phyloP scores from a whole-genome alignment of 2,888 invertebrate genomes.

The Eupithecia dodoneata region DNA sequence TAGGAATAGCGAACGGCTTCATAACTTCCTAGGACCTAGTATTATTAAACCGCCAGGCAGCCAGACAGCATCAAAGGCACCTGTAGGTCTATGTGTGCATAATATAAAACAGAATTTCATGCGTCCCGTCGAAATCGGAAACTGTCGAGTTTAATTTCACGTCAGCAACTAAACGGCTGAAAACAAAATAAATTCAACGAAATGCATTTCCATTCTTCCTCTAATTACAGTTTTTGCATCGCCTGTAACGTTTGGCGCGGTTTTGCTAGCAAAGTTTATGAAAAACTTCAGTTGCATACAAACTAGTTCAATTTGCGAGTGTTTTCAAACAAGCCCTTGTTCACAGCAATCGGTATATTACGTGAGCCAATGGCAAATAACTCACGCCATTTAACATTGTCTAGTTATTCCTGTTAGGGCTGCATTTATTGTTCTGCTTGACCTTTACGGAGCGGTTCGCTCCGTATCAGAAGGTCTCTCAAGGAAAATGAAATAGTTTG shows the following conservation, averaged over 20 bases:
- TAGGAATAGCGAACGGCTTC: neutral
- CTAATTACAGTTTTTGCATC: slow-evolving; percentile 72
- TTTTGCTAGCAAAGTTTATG: slow-evolving; percentile 65
- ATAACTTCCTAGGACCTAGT: neutral
- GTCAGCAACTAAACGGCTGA: slow-evolving; percentile 55
- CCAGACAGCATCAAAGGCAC: neutral
- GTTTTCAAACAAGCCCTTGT: slow-evolving; percentile 55
- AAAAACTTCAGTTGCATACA: slow-evolving; percentile 72
- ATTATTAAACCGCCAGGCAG: neutral
- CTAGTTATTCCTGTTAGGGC: neutral
- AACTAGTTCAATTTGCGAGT: slow-evolving; percentile 68
- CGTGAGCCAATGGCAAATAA: slow-evolving; percentile 29
- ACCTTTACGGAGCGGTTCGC: too few relatives aligned
- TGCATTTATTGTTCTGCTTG: neutral
- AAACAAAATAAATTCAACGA: slow-evolving; percentile 58
- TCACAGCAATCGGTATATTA: slow-evolving; percentile 44
- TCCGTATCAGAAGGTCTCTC: too few relatives aligned
- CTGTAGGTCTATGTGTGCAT: neutral
- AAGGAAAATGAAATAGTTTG: too few relatives aligned
- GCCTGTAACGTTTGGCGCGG: slow-evolving; percentile 57
- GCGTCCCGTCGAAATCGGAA: slow-evolving; percentile 34
- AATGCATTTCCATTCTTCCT: slow-evolving; percentile 68
- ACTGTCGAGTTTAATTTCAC: slow-evolving; percentile 64
- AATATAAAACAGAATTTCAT: neutral
- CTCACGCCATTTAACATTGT: slow-evolving; percentile 7